Percentiles rank a stretch among this genome's conserved stretches.
phyloP scores from a whole-genome alignment of 2,113 vertebrate genomes.

The Tauraco erythrolophus region DNA sequence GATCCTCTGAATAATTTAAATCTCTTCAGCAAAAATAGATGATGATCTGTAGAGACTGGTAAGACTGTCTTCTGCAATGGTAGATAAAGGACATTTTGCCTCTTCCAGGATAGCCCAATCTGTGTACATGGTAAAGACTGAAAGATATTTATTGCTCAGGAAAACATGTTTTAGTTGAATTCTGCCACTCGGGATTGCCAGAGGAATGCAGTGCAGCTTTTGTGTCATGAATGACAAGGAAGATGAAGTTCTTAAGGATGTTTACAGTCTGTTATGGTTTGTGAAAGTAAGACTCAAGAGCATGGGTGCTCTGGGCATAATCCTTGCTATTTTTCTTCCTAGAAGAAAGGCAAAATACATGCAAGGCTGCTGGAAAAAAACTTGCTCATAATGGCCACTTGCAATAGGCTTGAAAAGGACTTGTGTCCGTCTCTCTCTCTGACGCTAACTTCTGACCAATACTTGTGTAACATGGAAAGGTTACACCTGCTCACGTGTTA shows the following conservation, averaged over 20 bases:
- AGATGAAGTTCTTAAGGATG: background rate
- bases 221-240: background rate
- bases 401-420: background rate
- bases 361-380: background rate
- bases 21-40: background rate
- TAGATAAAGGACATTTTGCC: background rate
- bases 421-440: background rate
- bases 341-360: background rate
- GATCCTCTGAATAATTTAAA: background rate
- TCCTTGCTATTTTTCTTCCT: background rate
- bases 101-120: background rate
- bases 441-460: background rate
- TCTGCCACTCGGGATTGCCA: background rate
- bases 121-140: background rate
- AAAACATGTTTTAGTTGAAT: background rate
- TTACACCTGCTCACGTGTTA: background rate
- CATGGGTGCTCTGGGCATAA: background rate
- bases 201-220: background rate
- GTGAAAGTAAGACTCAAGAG: background rate
- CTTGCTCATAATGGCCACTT: background rate
- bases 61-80: background rate
- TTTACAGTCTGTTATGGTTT: background rate
- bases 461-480: background rate
- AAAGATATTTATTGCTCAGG: background rate
- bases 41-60: background rate